Percentiles rank a stretch among this genome's conserved stretches.
Conservation (phyloP, 2,797 vertebrate genomes). For the Trichosurus vulpecula region DNA sequence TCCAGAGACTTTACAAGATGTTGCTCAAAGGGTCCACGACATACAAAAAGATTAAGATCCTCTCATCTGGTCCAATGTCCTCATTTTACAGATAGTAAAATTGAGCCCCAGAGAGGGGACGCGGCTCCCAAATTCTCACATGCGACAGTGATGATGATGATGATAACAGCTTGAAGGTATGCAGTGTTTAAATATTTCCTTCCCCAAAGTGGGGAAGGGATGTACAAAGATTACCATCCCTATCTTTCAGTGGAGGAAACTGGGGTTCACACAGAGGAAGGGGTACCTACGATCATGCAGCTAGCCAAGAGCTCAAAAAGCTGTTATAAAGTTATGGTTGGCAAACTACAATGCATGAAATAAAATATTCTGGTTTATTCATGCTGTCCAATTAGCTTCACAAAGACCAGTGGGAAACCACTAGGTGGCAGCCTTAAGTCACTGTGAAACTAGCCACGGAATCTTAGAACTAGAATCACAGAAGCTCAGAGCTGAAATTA, state of each 20-base stretch:
- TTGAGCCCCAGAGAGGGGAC: not conserved
- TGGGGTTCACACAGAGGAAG: too few species aligned
- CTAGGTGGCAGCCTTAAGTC: not conserved
- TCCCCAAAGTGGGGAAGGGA: not conserved
- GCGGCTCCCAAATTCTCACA: not conserved
- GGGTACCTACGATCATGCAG: too few species aligned
- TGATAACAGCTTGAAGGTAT: not conserved
- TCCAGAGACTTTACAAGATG: not conserved
- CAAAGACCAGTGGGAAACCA: not conserved
- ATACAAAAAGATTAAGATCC: not conserved
- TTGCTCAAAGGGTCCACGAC: not conserved
- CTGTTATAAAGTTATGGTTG: not conserved
- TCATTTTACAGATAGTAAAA: not conserved
- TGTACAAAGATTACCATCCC: not conserved
- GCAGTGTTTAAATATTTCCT: not conserved
- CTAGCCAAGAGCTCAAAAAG: not conserved
- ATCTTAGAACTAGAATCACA: not conserved
- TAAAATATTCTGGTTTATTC: not conserved
- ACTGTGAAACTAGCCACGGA: not conserved
- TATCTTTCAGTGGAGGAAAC: not conserved
- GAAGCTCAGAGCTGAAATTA: not conserved
- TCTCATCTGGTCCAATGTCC: not conserved
- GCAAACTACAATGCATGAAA: not conserved
- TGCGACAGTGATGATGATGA: not conserved
- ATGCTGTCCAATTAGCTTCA: not conserved